Conservation (phyloP, 1,140 invertebrate species). For the Scaptomyza pallida region DNA sequence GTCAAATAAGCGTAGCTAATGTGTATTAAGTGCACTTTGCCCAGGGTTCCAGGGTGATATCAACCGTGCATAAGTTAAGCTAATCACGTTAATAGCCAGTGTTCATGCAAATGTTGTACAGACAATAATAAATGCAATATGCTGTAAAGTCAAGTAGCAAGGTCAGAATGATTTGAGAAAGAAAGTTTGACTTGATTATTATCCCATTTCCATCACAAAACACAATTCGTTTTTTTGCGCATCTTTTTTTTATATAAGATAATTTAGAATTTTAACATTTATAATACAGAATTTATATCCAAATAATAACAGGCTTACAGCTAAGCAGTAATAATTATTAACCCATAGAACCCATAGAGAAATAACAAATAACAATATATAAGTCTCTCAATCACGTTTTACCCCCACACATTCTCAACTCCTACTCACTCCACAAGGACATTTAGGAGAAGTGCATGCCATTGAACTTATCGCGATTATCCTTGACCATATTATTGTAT, state of each 20-base stretch:
- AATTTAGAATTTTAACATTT: constrained; percentile 31
- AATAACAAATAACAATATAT: constrained; percentile 39
- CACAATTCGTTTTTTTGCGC: constrained; percentile 28
- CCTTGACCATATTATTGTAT: constrained; percentile 78
- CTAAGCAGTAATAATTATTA: constrained; percentile 41
- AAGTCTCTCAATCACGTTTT: constrained; percentile 27
- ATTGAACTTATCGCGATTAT: constrained; percentile 79
- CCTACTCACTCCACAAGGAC: too few species aligned
- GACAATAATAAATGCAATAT: constrained; percentile 61
- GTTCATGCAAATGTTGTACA: constrained; percentile 65
- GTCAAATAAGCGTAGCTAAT: constrained; percentile 81
- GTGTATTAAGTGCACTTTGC: constrained; percentile 74
- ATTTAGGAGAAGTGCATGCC: constrained; percentile 73
- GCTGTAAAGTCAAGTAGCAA: constrained; percentile 65
- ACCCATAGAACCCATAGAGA: constrained; percentile 35
- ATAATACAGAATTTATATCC: constrained; percentile 15
- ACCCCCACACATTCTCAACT: background rate
- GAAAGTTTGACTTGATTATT: too few species aligned
- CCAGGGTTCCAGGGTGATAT: constrained; percentile 20
- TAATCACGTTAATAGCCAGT: constrained; percentile 66
- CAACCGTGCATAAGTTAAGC: constrained; percentile 28
- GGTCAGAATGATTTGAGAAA: constrained; percentile 37
- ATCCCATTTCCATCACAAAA: background rate
- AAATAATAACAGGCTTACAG: constrained; percentile 35
- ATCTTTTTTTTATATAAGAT: constrained; percentile 43